A percentile compares a stretch with the other conserved stretches of the same genome.
These are phyloP conservation scores for Dichetophora obliterata DNA, from an alignment of 2,888 invertebrate species.

Conservation along the genomic window DNA sequence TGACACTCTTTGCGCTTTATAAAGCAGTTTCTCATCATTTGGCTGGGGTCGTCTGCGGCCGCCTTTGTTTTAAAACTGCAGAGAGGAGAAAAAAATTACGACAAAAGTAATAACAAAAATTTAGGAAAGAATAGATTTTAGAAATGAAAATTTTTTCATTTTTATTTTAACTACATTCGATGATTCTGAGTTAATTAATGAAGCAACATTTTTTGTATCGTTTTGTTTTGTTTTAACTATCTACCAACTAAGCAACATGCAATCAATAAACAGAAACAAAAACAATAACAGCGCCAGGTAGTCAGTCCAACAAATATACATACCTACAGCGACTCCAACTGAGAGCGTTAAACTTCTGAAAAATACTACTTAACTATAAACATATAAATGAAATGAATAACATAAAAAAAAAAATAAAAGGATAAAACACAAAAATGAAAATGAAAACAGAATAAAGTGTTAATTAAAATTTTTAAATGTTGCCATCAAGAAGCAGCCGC, in stretches of 20 bases:
- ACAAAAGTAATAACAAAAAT: background rate
- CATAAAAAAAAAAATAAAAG: constrained; percentile 30
- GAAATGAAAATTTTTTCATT: background rate
- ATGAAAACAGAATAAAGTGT: constrained; percentile 38
- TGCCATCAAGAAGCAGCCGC: background rate
- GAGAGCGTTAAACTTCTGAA: background rate
- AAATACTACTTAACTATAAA: constrained; percentile 11
- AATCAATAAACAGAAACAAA: background rate
- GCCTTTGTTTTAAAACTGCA: background rate
- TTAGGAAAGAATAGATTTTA: background rate
- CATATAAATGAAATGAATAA: background rate
- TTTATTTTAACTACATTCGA: background rate
- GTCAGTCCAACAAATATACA: background rate
- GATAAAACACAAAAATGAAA: background rate
- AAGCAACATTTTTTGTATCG: background rate
- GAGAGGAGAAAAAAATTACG: background rate
- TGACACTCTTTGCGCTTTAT: background rate
- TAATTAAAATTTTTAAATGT: constrained; percentile 45
- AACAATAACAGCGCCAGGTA: background rate
- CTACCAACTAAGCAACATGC: background rate
- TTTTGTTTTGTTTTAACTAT: background rate
- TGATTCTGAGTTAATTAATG: constrained; percentile 13
- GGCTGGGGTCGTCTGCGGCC: background rate
- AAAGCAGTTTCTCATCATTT: constrained; percentile 42
- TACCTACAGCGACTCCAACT: background rate